Evolutionary conservation across 2,797 vertebrate species (phyloP).

Genomic region (Scarus forsteni): DNA sequence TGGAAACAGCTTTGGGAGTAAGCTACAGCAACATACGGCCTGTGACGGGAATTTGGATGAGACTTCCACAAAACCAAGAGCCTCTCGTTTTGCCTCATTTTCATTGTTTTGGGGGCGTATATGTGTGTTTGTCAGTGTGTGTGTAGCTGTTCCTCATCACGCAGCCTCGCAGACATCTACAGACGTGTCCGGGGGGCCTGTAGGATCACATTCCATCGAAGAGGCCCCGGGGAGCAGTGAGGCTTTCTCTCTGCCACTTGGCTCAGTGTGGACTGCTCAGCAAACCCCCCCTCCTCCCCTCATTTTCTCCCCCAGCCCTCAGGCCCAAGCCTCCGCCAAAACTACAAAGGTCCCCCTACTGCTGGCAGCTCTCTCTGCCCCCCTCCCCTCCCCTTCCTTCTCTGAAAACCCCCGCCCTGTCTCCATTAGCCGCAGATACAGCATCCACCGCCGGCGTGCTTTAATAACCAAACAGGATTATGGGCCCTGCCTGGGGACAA

Average conservation of each 20-base stretch:
- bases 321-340: slow-evolving; percentile 83
- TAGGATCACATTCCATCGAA: slow-evolving; percentile 89
- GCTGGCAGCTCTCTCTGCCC: slow-evolving; percentile 80
- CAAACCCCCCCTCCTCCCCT: slow-evolving; percentile 41
- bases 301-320: slow-evolving; percentile 56
- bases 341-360: slow-evolving; percentile 87
- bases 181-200: slow-evolving; percentile 80
- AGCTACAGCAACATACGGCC: slow-evolving; percentile 56
- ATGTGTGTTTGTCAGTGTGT: slow-evolving; percentile 40
- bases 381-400: slow-evolving; percentile 66
- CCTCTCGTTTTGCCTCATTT: slow-evolving; percentile 59
- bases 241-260: slow-evolving; percentile 84
- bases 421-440: slow-evolving; percentile 88
- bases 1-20: slow-evolving; percentile 57
- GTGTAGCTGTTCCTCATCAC: slow-evolving; percentile 67
- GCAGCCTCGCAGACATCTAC: slow-evolving; percentile 84
- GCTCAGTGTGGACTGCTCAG: slow-evolving; percentile 77
- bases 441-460: slow-evolving; percentile 85
- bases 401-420: slow-evolving; percentile 75
- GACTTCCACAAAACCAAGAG: slow-evolving; percentile 60
- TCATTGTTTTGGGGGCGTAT: slow-evolving; percentile 62
- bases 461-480: slow-evolving; percentile 91
- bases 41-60: slow-evolving; percentile 69
- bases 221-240: slow-evolving; percentile 82
- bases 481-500: slow-evolving; percentile 83